Evolutionary conservation across 2,797 vertebrate genomes (phyloP).

Genomic region (Esox masquinongy): DNA sequence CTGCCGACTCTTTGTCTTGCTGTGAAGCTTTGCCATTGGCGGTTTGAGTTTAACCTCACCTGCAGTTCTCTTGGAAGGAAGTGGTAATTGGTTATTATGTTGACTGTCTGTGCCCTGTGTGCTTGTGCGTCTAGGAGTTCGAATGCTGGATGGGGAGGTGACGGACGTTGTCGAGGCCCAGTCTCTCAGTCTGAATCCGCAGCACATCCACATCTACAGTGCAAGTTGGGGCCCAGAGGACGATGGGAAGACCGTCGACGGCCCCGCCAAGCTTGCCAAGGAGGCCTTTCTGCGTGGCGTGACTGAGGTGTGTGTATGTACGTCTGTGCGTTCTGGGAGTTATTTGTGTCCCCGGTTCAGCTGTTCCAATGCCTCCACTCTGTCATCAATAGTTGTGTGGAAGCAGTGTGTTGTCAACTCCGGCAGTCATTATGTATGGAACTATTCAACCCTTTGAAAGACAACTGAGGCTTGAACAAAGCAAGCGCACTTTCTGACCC

Average conservation of each 20-base stretch:
- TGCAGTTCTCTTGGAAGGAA: not conserved
- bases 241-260: constrained; percentile 95
- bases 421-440: constrained; percentile 50
- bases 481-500: constrained; percentile 45
- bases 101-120: constrained; percentile 6
- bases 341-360: not conserved
- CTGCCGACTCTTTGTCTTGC: not conserved
- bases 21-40: not conserved
- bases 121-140: constrained; percentile 80
- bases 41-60: not conserved
- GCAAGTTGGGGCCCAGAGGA: constrained; percentile 99
- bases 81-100: not conserved
- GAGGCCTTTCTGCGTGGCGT: constrained; percentile 93
- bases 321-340: not conserved
- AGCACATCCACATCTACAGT: constrained; percentile 97
- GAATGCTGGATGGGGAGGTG: constrained; percentile 98
- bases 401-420: constrained; percentile 49
- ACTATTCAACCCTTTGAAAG: constrained; percentile 62
- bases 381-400: constrained; percentile 36
- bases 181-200: constrained; percentile 92
- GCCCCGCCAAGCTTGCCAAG: constrained; percentile 92
- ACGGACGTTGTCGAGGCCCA: constrained; percentile 96
- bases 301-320: constrained; percentile 77
- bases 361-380: not conserved
- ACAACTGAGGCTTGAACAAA: constrained; percentile 58